Conservation (phyloP, 1,140 invertebrate genomes). For the Idris sp. region DNA sequence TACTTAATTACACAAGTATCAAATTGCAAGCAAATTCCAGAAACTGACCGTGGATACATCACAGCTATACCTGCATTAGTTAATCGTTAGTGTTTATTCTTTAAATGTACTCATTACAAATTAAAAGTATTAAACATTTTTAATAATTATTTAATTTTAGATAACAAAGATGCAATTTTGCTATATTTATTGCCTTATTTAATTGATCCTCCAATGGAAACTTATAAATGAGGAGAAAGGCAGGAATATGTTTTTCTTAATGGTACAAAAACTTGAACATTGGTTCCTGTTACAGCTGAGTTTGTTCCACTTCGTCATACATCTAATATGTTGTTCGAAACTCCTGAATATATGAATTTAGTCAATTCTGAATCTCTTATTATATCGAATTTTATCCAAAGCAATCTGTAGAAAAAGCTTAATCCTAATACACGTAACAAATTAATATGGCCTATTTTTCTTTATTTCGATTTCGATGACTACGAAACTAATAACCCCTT, state of each 20-base stretch:
- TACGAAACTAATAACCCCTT: slow-evolving; percentile 26
- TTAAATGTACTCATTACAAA: too few relatives aligned
- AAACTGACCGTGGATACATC: too few relatives aligned
- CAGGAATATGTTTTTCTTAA: slow-evolving; percentile 10
- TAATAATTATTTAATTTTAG: too few relatives aligned
- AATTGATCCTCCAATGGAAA: too few relatives aligned
- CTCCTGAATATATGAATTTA: slow-evolving; percentile 14
- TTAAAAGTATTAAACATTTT: too few relatives aligned
- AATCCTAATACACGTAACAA: not conserved
- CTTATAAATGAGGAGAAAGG: slow-evolving; percentile 19
- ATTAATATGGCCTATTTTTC: slow-evolving; percentile 7
- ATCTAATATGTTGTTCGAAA: slow-evolving; percentile 29
- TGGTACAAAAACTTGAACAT: slow-evolving; percentile 8
- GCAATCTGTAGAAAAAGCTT: slow-evolving; percentile 9
- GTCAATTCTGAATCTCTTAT: not conserved
- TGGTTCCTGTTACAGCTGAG: slow-evolving; percentile 20
- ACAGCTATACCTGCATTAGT: too few relatives aligned
- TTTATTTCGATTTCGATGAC: slow-evolving; percentile 26
- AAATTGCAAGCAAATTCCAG: too few relatives aligned
- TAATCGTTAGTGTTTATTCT: too few relatives aligned
- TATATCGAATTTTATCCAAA: slow-evolving; percentile 8
- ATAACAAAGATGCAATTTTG: too few relatives aligned
- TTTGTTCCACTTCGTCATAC: slow-evolving; percentile 25
- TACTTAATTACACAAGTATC: too few relatives aligned
- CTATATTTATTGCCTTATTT: too few relatives aligned